Evolutionary conservation across 2,888 invertebrate species (phyloP), one percentile per base, ranked within the genome.

Genomic region (Torymus aiolomorphi): DNA sequence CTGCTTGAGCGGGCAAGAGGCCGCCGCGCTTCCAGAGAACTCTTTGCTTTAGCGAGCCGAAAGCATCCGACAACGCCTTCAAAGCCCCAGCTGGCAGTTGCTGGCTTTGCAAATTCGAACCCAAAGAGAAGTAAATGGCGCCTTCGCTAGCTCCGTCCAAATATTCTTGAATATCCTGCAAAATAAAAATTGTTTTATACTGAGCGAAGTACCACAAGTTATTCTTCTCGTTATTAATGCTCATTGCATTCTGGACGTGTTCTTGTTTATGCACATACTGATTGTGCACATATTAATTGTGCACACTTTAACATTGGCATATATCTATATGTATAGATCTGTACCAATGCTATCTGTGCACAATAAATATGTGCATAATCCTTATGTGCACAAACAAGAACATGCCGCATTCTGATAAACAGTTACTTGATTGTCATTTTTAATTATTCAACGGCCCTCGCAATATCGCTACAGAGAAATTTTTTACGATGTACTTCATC

Each of bases 61-160:
- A 88, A 67, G 87, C 89, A 79, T 86, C 84, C 78, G 87, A 85
- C 80, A 91, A 85, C 79, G 87, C 85, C 78, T 86, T 84, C 83
- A 88, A 85, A 84, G 87, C 84, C 49, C 83, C 84, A 54, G 80
- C 84, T 31, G 89, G 87, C 85, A 91, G 83, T 80, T 90, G 88
- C 83, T 88, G 86, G 80, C 87, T 89, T 85, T 89, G 87, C 82
- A 91, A 87, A 84, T 91, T 90, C 73, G 91, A 90, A 52, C 91
- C 91, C 78, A 91, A 85, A 79, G 90, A 90, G 84, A 91, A 90
- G 84, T 89, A 90, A 85, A 91, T 88, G 65, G 86, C 88, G 2
- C 91, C 90, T 54, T 90, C 83, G 52, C 80, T 80, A 65, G 89
- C 87, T 63, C 84, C 86, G 73, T 90, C 88, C 51, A 90, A 83